Evolutionary conservation across 2,888 invertebrate species (phyloP), one percentile per base, ranked within the genome.

Genomic region (Acleris emargana): DNA sequence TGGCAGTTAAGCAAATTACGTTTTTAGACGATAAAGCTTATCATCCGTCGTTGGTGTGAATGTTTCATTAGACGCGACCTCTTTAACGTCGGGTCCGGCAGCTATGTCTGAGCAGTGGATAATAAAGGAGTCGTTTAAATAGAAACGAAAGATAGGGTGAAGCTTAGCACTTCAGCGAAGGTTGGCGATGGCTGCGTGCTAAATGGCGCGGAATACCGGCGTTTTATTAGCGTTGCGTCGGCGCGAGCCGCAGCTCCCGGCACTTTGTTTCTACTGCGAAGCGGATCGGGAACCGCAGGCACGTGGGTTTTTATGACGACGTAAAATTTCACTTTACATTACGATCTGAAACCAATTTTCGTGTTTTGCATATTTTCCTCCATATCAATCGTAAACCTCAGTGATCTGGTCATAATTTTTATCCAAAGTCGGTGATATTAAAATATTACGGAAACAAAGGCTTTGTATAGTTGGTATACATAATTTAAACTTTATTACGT

Each of bases 241-340:
- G 47, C 55, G 52, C 60, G 50, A 49, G 69, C 73, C 67, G 50
- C 38, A 13, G 38, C 38, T 13, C 13, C 42, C 54, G 52, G 53
- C 58, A 67, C 58, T 49, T 68, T 53, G 58, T 57, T 63, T 18
- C 67, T 52, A 17, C 45, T 47, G 54, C 28, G 45, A 28, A 61
- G 25, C 47, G 50, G 55, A 54, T 58, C 64, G 47, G 43, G 51
- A 62, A 51, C 63, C 71, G 69, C 71, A 73, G 76, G 71, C 77
- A 77, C 80, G 79, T 80, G 77, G 78, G 83, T 83, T 87, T 88
- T 84, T 85, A 87, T 78, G 83, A 73, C 75, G 76, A 78, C 80
- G 83, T 88, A 84, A 87, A 87, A 86, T 87, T 87, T 87, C 85
- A 85, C 84, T 87, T 86, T 80, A 78, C 80, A 72, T 79, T 76